phyloP scores from a whole-genome alignment of 1,140 invertebrate species.

The Heliconius hermathena region DNA sequence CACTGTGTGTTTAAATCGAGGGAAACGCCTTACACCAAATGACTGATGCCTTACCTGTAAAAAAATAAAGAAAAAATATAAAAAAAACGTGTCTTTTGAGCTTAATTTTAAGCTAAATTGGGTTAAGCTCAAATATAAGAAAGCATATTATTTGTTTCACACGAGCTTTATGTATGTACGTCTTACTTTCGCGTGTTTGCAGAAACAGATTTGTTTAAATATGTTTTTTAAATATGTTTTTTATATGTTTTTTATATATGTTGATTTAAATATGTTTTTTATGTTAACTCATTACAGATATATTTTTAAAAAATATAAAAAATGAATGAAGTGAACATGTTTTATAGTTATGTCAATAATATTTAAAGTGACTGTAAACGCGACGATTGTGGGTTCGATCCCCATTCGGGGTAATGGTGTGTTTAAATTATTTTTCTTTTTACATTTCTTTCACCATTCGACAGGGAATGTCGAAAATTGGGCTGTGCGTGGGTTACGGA shows the following conservation, averaged over 20 bases:
- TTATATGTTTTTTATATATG: too few relatives aligned
- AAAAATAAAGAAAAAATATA: conserved; percentile 22
- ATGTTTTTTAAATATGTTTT: neutral
- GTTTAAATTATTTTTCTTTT: too few relatives aligned
- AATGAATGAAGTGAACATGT: too few relatives aligned
- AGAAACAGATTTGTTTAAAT: neutral
- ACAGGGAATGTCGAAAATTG: too few relatives aligned
- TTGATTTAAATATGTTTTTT: neutral
- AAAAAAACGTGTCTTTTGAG: neutral
- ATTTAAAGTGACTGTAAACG: too few relatives aligned
- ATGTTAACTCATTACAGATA: too few relatives aligned
- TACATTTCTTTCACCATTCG: too few relatives aligned
- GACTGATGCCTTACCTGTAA: conserved; percentile 44
- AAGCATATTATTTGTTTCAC: neutral
- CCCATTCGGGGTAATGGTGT: too few relatives aligned
- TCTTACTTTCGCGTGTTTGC: neutral
- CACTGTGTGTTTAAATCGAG: conserved; percentile 44
- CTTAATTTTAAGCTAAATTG: conserved; percentile 6
- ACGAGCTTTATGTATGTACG: neutral
- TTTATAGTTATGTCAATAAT: too few relatives aligned
- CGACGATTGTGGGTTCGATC: too few relatives aligned
- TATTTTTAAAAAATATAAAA: too few relatives aligned
- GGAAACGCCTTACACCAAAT: conserved; percentile 20
- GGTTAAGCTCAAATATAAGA: conserved; percentile 9
- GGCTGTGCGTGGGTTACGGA: too few relatives aligned